Base-by-base conservation (phyloP, 2,888 invertebrate species). In the Melanophora roralis region DNA sequence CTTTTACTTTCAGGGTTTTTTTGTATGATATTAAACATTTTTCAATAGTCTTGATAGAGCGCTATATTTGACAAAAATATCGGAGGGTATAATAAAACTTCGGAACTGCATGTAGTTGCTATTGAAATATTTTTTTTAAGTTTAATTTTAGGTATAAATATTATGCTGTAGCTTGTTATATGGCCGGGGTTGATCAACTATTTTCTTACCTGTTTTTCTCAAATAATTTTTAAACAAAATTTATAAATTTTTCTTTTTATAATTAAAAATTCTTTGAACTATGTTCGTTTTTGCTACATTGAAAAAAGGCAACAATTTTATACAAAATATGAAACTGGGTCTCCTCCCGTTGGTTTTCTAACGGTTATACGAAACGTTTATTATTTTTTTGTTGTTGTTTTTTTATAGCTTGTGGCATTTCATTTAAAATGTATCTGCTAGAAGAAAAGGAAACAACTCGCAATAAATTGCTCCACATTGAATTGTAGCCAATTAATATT, bases 401-500 rank as follows among this genome's bases (percentile, higher is more conserved):
- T 27, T 16, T 16, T 9, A 21, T 19, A 11, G 16, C 19, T 45
- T 21, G 21, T 9, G 32, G 3, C 32, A 16, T 53, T 53, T 53
- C 32, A 32, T 53, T 32, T 32, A n/a, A 8, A 32, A 14, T 32
- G 32, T 34, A 8, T 53, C 9, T n/a, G n/a, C n/a, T 32, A 3
- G 32, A 49, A 27, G 14, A 32, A 51, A 23, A 8, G 6, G 27
- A 27, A 45, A 45, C 9, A 19, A 45, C 16, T 8, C 19, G 11
- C 45, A 21, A 2, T 19, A 40, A 19, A 32, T 53, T 51, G 55
- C 40, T 74, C 40, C 51, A 43, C 51, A 59, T 55, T 69, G 69
- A 27, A 8, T 40, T 45, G 45, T 27, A 14, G 23, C 7, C 23
- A 51, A 23, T 51, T 16, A 5, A 27, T 14, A 40, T 27, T 11